Conservation (phyloP, 2,797 vertebrate species). For the Merluccius polli region DNA sequence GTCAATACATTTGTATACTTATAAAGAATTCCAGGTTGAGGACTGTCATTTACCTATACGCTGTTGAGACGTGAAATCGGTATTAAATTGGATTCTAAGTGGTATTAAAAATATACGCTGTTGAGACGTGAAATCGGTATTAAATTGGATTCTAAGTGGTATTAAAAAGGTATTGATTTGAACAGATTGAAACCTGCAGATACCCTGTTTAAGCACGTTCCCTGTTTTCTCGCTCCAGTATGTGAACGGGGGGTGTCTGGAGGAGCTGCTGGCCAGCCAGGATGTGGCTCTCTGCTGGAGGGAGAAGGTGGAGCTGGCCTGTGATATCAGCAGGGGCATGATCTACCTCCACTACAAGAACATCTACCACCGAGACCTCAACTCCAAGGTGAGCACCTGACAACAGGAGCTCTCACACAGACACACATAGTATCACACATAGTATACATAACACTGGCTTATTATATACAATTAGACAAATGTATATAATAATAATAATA, state of each 20-base stretch:
- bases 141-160: no score
- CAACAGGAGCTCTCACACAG: background rate
- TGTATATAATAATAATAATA: background rate
- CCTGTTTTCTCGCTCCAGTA: conserved; percentile 64
- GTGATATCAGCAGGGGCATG: conserved; percentile 85
- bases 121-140: no score
- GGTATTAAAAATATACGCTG: no score
- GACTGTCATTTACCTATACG: no score
- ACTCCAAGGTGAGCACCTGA: conserved; percentile 76
- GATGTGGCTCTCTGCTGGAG: conserved; percentile 77
- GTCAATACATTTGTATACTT: no score
- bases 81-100: no score
- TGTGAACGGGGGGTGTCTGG: conserved; percentile 83
- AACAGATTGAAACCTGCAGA: no score
- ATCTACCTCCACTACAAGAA: conserved; percentile 87
- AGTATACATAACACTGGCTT: background rate
- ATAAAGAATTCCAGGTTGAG: no score
- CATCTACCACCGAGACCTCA: conserved; percentile 88
- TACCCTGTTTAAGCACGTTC: no score
- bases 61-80: no score
- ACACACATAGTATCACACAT: no score
- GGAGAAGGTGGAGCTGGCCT: conserved; percentile 83
- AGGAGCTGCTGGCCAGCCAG: conserved; percentile 80
- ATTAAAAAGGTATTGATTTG: no score
- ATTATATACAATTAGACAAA: background rate